Conservation (phyloP, 2,888 invertebrate species). For the Himalopsyche anomala region DNA sequence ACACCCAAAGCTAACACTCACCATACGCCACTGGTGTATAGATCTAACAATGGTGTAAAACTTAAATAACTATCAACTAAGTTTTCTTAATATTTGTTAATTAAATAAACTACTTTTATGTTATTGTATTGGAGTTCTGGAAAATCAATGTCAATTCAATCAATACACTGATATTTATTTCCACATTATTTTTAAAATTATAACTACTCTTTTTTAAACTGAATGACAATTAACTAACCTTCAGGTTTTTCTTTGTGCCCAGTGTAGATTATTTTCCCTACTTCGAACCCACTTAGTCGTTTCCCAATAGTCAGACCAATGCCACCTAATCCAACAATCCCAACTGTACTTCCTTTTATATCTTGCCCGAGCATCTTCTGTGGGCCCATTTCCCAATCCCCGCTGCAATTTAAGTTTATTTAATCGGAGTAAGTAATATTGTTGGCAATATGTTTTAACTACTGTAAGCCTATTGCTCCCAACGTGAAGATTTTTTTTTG, state of each 20-base stretch:
- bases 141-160: slow-evolving; percentile 67
- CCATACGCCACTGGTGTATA: too few relatives aligned
- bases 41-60: too few relatives aligned
- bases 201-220: neutral
- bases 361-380: slow-evolving; percentile 89
- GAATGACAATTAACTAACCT: slow-evolving; percentile 71
- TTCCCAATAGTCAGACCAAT: slow-evolving; percentile 86
- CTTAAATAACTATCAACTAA: too few relatives aligned
- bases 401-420: slow-evolving; percentile 71
- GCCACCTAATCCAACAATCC: slow-evolving; percentile 89
- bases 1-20: too few relatives aligned
- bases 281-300: slow-evolving; percentile 84
- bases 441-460: too few relatives aligned
- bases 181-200: neutral
- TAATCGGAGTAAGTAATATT: neutral
- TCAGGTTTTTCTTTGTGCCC: slow-evolving; percentile 82
- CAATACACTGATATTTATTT: slow-evolving; percentile 79
- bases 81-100: too few relatives aligned
- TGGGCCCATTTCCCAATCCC: slow-evolving; percentile 82
- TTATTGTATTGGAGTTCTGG: too few relatives aligned
- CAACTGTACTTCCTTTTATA: slow-evolving; percentile 86
- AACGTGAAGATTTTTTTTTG: too few relatives aligned
- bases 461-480: too few relatives aligned
- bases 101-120: too few relatives aligned
- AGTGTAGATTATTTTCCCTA: slow-evolving; percentile 83